Percentiles rank a stretch among this genome's conserved stretches.
Conservation (phyloP, 2,888 invertebrate species). For the Eupithecia abbreviata region DNA sequence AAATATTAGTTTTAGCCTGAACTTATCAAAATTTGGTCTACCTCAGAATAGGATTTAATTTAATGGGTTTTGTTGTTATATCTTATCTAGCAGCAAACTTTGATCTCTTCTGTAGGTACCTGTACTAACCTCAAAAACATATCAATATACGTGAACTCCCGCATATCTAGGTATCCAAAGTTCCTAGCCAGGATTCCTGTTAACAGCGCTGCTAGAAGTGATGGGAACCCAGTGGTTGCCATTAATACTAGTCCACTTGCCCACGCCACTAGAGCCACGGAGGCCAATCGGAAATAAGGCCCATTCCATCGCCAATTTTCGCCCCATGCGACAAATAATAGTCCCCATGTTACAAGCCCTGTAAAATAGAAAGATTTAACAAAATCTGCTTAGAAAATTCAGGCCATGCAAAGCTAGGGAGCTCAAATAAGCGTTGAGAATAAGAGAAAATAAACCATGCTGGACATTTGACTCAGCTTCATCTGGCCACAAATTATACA, state of each 20-base stretch:
- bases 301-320: constrained; percentile 69
- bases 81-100: background rate
- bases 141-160: constrained; percentile 66
- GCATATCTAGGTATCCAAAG: constrained; percentile 70
- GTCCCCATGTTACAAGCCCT: constrained; percentile 69
- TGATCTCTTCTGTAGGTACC: background rate
- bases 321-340: constrained; percentile 66
- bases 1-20: background rate
- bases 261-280: constrained; percentile 67
- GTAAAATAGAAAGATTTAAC: constrained; percentile 22
- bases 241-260: constrained; percentile 62
- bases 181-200: constrained; percentile 72
- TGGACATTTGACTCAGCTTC: background rate
- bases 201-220: constrained; percentile 67
- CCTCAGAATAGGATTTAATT: background rate
- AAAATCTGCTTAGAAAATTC: background rate
- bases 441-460: background rate
- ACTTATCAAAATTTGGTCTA: background rate
- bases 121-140: constrained; percentile 65
- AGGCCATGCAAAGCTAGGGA: no score
- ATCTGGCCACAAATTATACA: no score
- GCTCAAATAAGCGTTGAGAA: background rate
- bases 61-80: background rate
- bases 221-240: constrained; percentile 65
- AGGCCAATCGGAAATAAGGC: constrained; percentile 63